These are phyloP conservation scores for Bungarus multicinctus DNA, from an alignment of 2,113 vertebrate genomes.

Conservation along the genomic window DNA sequence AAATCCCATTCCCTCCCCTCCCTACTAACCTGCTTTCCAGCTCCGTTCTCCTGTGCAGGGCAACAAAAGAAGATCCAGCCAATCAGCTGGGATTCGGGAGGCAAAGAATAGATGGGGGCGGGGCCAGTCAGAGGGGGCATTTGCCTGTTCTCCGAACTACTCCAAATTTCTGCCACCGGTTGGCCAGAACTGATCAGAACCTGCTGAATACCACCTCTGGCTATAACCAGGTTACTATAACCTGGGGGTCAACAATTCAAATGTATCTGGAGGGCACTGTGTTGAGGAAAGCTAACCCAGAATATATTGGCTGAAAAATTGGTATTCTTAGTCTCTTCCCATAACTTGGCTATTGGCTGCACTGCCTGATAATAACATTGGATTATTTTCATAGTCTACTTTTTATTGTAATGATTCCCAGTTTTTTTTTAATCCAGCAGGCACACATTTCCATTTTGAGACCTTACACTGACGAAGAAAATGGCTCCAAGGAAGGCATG, in stretches of 20 bases:
- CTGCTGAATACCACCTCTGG: too few species aligned
- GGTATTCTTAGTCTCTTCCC: not conserved
- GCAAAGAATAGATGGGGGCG: too few species aligned
- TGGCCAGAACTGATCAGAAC: too few species aligned
- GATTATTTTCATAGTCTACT: not conserved
- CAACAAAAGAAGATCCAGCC: too few species aligned
- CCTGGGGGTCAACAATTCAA: not conserved
- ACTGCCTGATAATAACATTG: not conserved
- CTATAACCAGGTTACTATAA: not conserved
- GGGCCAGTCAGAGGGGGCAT: too few species aligned
- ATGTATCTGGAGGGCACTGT: not conserved
- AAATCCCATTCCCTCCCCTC: too few species aligned
- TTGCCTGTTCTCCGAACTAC: too few species aligned
- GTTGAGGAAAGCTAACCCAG: not conserved
- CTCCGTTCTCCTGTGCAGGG: too few species aligned
- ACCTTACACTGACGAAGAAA: not conserved
- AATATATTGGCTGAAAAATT: not conserved
- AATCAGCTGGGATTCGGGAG: too few species aligned
- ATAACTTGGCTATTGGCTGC: not conserved
- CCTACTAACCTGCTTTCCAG: too few species aligned
- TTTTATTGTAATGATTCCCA: not conserved
- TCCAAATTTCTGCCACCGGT: too few species aligned
- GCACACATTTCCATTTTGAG: not conserved
- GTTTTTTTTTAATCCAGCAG: not conserved
- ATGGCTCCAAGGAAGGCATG: not conserved